Conservation (phyloP, 1,140 invertebrate genomes). For the Aradophagus sp. region DNA sequence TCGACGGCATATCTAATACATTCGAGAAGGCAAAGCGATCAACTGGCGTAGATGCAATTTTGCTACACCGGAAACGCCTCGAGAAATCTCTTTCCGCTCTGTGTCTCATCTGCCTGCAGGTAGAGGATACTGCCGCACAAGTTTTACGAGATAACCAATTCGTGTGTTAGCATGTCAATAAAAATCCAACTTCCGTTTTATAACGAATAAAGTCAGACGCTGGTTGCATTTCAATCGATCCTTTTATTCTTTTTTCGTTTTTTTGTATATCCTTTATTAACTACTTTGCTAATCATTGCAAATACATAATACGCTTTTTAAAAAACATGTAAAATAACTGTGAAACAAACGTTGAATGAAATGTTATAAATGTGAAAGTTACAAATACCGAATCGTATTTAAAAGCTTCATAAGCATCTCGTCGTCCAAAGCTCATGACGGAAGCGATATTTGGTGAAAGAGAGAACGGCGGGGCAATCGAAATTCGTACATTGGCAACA, state of each 20-base stretch:
- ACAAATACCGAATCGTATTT: no score
- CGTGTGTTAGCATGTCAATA: conserved; percentile 53
- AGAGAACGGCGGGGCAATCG: no score
- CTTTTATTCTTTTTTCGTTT: conserved; percentile 10
- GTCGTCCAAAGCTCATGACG: no score
- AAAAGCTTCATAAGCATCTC: no score
- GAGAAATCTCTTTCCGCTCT: conserved; percentile 54
- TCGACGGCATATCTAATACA: conserved; percentile 39
- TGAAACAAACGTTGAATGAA: conserved; percentile 1
- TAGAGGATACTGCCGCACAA: conserved; percentile 39
- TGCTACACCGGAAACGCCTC: conserved; percentile 48
- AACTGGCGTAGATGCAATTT: conserved; percentile 54
- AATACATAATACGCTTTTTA: no score
- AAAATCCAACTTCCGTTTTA: conserved; percentile 52
- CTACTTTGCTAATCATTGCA: no score
- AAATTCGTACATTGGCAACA: conserved; percentile 25
- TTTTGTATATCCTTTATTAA: not conserved
- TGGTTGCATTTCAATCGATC: conserved; percentile 35
- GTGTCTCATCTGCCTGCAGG: conserved; percentile 50
- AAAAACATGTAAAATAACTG: no score
- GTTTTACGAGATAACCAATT: conserved; percentile 55
- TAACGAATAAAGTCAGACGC: conserved; percentile 46
- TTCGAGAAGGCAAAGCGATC: conserved; percentile 41
- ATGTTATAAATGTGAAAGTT: no score
- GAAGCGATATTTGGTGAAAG: no score